Conservation (phyloP, 2,113 vertebrate species). For the Podiceps cristatus region DNA sequence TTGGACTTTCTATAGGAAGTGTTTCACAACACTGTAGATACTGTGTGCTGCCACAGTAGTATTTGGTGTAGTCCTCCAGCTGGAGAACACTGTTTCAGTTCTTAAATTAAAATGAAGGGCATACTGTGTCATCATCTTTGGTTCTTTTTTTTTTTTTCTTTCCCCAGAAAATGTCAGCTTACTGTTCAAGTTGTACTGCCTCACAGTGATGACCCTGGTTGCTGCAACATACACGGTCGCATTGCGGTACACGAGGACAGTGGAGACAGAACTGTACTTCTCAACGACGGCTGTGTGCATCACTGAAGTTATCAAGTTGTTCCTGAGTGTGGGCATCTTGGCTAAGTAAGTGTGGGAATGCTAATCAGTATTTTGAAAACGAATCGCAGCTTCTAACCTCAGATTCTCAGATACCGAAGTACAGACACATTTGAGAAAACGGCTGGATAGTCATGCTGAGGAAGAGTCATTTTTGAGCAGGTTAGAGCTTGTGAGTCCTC, state of each 20-base stretch:
- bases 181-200: slow-evolving; percentile 94
- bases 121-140: neutral
- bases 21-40: neutral
- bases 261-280: slow-evolving; percentile 86
- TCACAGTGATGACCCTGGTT: slow-evolving; percentile 95
- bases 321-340: slow-evolving; percentile 91
- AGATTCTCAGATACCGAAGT: neutral
- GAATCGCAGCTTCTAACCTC: neutral
- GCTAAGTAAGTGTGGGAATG: slow-evolving; percentile 83
- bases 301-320: slow-evolving; percentile 91
- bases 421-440: neutral
- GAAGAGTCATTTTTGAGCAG: neutral
- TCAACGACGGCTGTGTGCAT: slow-evolving; percentile 93
- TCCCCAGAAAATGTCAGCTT: slow-evolving; percentile 87
- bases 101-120: neutral
- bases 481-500: neutral
- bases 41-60: neutral
- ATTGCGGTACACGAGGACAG: slow-evolving; percentile 88
- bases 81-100: neutral
- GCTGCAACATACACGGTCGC: slow-evolving; percentile 90
- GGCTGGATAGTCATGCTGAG: neutral
- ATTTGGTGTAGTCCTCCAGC: neutral
- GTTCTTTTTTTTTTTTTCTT: slow-evolving; percentile 11
- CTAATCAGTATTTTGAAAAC: neutral
- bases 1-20: neutral